A percentile compares a stretch with the other conserved stretches of the same genome.
These are phyloP conservation scores for Crotophaga sulcirostris DNA, from an alignment of 2,113 vertebrate species.

Conservation along the genomic window DNA sequence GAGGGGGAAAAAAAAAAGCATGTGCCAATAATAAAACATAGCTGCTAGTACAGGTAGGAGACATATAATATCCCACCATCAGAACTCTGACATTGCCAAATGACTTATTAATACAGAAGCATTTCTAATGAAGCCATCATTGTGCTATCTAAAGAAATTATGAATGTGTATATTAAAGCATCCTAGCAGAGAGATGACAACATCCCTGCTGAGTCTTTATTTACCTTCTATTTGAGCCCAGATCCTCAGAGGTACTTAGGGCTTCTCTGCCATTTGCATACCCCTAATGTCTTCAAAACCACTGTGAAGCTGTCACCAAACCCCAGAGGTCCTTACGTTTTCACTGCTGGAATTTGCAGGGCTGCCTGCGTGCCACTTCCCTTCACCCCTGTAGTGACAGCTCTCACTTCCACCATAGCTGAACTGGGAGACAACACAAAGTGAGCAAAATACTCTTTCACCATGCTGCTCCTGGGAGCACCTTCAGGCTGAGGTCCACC, in stretches of 20 bases:
- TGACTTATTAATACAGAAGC: constrained; percentile 18
- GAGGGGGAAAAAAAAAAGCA: rapidly evolving
- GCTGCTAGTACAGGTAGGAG: not conserved
- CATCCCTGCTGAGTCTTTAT: constrained; percentile 33
- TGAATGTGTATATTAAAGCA: constrained; percentile 41
- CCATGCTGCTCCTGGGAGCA: not conserved
- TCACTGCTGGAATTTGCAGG: not conserved
- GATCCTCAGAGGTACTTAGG: not conserved
- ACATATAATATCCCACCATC: not conserved
- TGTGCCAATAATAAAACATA: not conserved
- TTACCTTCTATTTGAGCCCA: not conserved
- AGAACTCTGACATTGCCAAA: not conserved
- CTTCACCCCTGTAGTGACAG: not conserved
- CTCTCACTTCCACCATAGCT: not conserved
- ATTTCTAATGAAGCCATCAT: constrained; percentile 51
- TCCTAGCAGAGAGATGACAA: constrained; percentile 34
- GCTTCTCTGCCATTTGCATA: constrained; percentile 34
- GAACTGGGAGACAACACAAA: not conserved
- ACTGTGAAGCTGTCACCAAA: not conserved
- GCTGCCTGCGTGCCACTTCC: not conserved
- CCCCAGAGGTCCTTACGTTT: not conserved
- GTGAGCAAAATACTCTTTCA: not conserved
- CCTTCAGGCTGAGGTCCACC: not conserved
- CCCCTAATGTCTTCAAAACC: not conserved
- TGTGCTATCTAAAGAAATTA: constrained; percentile 18